These are phyloP conservation scores for Corythoichthys intestinalis DNA, from an alignment of 2,113 vertebrate genomes.

Conservation along the genomic window DNA sequence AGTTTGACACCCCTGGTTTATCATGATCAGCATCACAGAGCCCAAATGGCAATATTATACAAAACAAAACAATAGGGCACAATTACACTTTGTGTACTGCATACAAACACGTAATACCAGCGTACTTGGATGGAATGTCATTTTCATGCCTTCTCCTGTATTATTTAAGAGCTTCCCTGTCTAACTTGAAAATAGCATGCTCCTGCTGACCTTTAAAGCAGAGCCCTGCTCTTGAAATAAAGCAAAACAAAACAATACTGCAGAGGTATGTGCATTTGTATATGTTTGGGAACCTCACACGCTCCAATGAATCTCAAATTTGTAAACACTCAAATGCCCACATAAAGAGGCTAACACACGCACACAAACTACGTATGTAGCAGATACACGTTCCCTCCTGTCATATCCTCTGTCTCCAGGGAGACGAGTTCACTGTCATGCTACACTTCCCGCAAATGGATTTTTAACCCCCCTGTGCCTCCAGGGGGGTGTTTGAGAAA, in stretches of 20 bases:
- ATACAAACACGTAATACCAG: neutral
- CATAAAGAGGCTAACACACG: slow-evolving; percentile 22
- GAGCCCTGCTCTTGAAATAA: slow-evolving; percentile 32
- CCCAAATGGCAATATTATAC: slow-evolving; percentile 10
- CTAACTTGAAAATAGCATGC: slow-evolving; percentile 34
- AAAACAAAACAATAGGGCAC: slow-evolving; percentile 4
- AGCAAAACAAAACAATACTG: slow-evolving; percentile 19
- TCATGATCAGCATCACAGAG: slow-evolving; percentile 64
- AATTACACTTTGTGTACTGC: neutral
- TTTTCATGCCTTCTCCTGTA: slow-evolving; percentile 10
- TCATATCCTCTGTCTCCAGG: slow-evolving; percentile 72
- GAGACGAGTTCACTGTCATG: slow-evolving; percentile 75
- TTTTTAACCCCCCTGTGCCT: slow-evolving; percentile 70
- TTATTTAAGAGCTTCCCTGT: slow-evolving; percentile 14
- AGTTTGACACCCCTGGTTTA: too few species aligned
- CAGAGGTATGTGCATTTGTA: slow-evolving; percentile 25
- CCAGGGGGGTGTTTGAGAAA: slow-evolving; percentile 74
- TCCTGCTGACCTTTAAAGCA: slow-evolving; percentile 58
- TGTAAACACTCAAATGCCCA: slow-evolving; percentile 38
- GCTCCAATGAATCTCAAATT: slow-evolving; percentile 50
- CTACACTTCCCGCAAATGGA: slow-evolving; percentile 79
- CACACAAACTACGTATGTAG: slow-evolving; percentile 7
- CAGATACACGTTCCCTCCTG: slow-evolving; percentile 43
- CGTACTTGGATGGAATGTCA: neutral
- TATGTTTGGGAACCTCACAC: slow-evolving; percentile 33